Conservation (phyloP, 2,113 vertebrate genomes). For the Clarias gariepinus region DNA sequence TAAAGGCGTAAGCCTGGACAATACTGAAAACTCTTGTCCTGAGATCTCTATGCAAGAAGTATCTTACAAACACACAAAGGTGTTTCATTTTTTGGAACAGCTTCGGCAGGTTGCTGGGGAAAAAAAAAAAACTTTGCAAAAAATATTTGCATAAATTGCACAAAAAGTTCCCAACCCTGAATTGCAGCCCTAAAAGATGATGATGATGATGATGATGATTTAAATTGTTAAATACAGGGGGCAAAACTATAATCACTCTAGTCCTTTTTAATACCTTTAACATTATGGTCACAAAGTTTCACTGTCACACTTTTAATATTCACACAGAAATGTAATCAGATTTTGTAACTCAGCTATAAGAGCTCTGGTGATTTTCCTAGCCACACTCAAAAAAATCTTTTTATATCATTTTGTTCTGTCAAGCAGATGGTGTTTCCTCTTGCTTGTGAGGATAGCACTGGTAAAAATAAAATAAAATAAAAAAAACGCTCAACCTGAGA, state of each 20-base stretch:
- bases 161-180: no score
- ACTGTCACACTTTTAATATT: neutral
- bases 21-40: neutral
- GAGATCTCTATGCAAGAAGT: neutral
- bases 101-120: neutral
- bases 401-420: neutral
- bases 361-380: neutral
- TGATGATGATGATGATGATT: no score
- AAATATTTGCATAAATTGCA: no score
- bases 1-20: neutral
- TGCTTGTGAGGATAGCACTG: neutral
- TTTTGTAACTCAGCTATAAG: neutral
- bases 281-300: neutral
- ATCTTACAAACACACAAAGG: neutral
- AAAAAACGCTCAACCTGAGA: neutral
- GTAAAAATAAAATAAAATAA: no score
- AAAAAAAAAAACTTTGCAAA: neutral
- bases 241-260: no score
- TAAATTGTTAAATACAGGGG: no score
- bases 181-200: no score
- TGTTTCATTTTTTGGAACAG: neutral
- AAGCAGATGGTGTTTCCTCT: neutral
- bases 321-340: neutral
- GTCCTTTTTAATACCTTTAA: no score
- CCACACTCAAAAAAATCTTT: neutral